Evolutionary conservation across 2,888 invertebrate species (phyloP).

Genomic region (Dromius quadrimaculatus): DNA sequence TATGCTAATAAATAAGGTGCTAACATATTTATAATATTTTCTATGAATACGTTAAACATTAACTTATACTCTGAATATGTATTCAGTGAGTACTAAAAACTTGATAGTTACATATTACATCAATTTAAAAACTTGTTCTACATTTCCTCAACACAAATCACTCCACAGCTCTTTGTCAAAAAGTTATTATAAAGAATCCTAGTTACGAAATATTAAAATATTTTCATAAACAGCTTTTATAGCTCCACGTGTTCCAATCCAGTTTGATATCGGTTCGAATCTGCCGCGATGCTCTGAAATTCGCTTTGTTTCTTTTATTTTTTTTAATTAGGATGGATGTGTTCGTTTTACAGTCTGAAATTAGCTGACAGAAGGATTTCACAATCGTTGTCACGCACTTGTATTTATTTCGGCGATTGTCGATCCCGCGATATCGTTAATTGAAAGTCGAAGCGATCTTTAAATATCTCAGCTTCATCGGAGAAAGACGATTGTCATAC

Average conservation of each 20-base stretch:
- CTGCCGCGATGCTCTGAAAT: constrained; percentile 24
- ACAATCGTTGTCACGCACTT: constrained; percentile 36
- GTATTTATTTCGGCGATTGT: constrained; percentile 23
- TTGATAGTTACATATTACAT: neutral
- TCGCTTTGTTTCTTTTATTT: constrained; percentile 36
- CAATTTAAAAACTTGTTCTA: constrained; percentile 1
- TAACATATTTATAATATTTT: constrained; percentile 1
- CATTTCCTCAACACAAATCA: constrained; percentile 5
- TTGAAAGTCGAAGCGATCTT: constrained; percentile 35
- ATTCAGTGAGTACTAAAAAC: too few species aligned
- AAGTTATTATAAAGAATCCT: constrained; percentile 4
- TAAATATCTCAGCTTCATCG: constrained; percentile 23
- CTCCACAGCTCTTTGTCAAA: constrained; percentile 31
- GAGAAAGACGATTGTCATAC: neutral
- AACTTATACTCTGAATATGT: too few species aligned
- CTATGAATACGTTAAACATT: neutral
- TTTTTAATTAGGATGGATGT: constrained; percentile 42
- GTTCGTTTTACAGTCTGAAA: constrained; percentile 28
- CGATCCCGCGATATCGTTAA: constrained; percentile 41
- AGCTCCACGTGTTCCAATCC: constrained; percentile 18
- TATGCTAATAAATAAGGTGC: constrained; percentile 3
- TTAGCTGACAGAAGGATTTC: constrained; percentile 36
- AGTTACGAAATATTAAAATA: constrained; percentile 39
- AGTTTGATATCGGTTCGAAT: constrained; percentile 28
- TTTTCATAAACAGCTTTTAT: constrained; percentile 14